Percentiles rank a stretch among this genome's conserved stretches.
phyloP scores from a whole-genome alignment of 1,140 invertebrate species.

The Bombus picipes region DNA sequence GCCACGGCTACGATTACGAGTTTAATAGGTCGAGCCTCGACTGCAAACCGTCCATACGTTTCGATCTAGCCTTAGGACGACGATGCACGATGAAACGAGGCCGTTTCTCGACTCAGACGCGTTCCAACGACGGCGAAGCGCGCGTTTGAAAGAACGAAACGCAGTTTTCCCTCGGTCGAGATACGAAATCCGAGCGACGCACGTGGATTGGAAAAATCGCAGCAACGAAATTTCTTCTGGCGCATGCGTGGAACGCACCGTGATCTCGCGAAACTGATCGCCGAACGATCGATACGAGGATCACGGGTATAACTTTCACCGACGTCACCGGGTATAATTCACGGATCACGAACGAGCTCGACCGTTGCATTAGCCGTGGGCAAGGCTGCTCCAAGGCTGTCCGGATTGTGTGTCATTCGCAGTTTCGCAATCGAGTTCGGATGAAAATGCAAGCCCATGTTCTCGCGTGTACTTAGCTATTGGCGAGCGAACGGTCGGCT shows the following conservation, averaged over 20 bases:
- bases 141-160: background rate
- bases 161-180: background rate
- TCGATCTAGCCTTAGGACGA: background rate
- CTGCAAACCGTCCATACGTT: background rate
- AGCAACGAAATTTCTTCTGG: background rate
- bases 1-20: background rate
- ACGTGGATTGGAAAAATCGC: background rate
- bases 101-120: background rate
- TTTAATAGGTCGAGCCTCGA: background rate
- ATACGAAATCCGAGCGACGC: background rate
- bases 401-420: constrained; percentile 63
- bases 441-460: constrained; percentile 21
- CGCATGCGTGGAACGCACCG: no score
- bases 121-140: no score
- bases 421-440: constrained; percentile 59
- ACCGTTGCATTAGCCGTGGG: constrained; percentile 60
- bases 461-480: constrained; percentile 12
- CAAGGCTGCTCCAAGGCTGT: constrained; percentile 72
- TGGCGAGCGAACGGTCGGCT: background rate
- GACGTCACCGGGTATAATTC: constrained; percentile 41
- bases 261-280: background rate
- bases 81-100: background rate
- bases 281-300: background rate
- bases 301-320: constrained; percentile 41
- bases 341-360: constrained; percentile 39